Base-by-base conservation (phyloP, 2,797 vertebrate species). In the Lutjanus campechanus region DNA sequence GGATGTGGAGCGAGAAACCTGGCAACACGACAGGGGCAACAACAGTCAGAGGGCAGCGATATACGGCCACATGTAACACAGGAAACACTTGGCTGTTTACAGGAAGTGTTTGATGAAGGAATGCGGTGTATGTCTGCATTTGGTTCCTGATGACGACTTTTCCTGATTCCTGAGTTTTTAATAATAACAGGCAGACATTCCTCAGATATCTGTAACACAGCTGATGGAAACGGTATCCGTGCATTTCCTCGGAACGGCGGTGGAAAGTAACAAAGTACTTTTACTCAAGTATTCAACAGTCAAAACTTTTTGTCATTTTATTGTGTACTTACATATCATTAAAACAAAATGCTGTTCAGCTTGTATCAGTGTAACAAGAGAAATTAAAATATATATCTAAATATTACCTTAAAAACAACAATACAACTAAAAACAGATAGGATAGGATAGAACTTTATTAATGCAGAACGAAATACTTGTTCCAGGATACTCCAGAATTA, bases 61-160 rank as follows among this genome's bases (percentile, higher is more conserved):
- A 72, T 72, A 72, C 83, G 65, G 64, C 73, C 86, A 69, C 87
- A 87, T 88, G 83, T 81, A 82, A 86, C 85, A 79, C 88, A 91
- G 95, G 94, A 96, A 96, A 88, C 91, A 88, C 92, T 95, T 82
- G 85, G 74, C 85, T 96, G 93, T 96, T 96, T 95, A 96, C 95
- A 95, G 96, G 96, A 96, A 96, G 84, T 40, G 85, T 82, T 70
- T 71, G 91, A 93, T 88, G 84, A 83, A 92, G 89, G 94, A 95
- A 95, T 95, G 90, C 69, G 9, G 72, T 41, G 54, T 69, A 62
- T 73, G 78, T 84, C 70, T 86, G 87, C 44, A 81, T 88, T 89
- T 10, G 17, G 79, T 86, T 87, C 71, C 78, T 29, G 62, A 40
- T 94, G 93, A 94, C 89, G 92, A 91, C 90, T 81, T 90, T 93